Conservation (phyloP, 2,797 vertebrate genomes). For the Acridotheres tristis region DNA sequence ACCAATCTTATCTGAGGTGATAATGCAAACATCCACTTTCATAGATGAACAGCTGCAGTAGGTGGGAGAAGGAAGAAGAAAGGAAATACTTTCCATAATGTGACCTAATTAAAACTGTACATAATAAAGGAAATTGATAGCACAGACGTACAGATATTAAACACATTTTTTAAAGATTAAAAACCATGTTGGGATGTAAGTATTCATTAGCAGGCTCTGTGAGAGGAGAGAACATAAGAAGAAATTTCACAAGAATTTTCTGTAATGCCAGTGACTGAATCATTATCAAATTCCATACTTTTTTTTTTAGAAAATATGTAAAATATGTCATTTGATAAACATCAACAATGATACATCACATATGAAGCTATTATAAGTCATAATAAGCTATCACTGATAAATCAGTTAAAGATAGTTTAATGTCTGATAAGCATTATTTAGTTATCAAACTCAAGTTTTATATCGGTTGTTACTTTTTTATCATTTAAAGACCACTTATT, state of each 20-base stretch:
- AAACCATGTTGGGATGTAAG: slow-evolving; percentile 16
- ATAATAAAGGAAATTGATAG: slow-evolving; percentile 57
- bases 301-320: background rate
- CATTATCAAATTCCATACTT: background rate
- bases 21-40: slow-evolving; percentile 59
- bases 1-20: slow-evolving; percentile 46
- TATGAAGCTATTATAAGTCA: background rate
- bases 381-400: background rate
- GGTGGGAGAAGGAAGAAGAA: background rate
- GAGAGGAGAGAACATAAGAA: background rate
- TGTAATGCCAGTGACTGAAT: background rate
- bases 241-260: background rate
- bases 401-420: background rate
- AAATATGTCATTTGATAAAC: background rate
- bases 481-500: background rate
- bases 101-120: slow-evolving; percentile 65
- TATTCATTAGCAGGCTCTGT: background rate
- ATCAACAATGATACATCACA: background rate
- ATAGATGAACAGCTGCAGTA: slow-evolving; percentile 39
- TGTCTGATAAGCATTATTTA: background rate
- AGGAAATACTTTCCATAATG: slow-evolving; percentile 54
- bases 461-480: background rate
- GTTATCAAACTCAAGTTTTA: background rate
- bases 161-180: slow-evolving; percentile 19
- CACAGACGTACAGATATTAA: slow-evolving; percentile 45